These are phyloP conservation scores for Sebastes cheni DNA, from an alignment of 2,797 vertebrate genomes.

Conservation along the genomic window DNA sequence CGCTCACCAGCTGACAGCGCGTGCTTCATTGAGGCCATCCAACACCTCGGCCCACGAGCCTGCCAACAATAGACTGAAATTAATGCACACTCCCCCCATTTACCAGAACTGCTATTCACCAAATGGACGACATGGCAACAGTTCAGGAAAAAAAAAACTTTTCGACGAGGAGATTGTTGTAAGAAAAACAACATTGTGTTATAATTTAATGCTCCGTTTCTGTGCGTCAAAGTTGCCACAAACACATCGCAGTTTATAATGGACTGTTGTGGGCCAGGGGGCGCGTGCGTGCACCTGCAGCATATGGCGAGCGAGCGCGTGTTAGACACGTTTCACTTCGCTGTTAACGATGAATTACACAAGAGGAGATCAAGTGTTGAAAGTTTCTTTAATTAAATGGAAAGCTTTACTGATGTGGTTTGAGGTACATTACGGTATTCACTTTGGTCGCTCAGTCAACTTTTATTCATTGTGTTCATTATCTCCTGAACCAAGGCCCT, in stretches of 20 bases:
- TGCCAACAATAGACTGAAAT: constrained; percentile 87
- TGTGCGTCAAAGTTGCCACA: neutral
- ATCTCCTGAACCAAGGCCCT: neutral
- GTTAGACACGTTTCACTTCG: constrained; percentile 68
- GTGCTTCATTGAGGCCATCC: constrained; percentile 91
- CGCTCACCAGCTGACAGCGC: constrained; percentile 99
- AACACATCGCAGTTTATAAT: neutral
- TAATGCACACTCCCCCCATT: constrained; percentile 84
- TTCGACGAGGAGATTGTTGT: neutral
- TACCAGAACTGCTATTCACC: constrained; percentile 49
- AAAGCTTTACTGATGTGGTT: neutral
- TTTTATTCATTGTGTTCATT: neutral
- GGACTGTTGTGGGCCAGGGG: constrained; percentile 74
- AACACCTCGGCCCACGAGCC: constrained; percentile 86
- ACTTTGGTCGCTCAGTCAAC: neutral
- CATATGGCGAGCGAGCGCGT: constrained; percentile 90
- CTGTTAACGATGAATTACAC: constrained; percentile 32
- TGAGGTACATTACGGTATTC: neutral
- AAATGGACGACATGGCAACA: constrained; percentile 41
- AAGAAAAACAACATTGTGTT: neutral
- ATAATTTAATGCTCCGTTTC: constrained; percentile 21
- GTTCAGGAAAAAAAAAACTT: constrained; percentile 3
- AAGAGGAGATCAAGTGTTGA: constrained; percentile 13
- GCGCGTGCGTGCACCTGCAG: constrained; percentile 85
- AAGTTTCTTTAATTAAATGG: neutral